These are phyloP conservation scores for Bothrops jararaca DNA, from an alignment of 2,113 vertebrate species.

Conservation along the genomic window DNA sequence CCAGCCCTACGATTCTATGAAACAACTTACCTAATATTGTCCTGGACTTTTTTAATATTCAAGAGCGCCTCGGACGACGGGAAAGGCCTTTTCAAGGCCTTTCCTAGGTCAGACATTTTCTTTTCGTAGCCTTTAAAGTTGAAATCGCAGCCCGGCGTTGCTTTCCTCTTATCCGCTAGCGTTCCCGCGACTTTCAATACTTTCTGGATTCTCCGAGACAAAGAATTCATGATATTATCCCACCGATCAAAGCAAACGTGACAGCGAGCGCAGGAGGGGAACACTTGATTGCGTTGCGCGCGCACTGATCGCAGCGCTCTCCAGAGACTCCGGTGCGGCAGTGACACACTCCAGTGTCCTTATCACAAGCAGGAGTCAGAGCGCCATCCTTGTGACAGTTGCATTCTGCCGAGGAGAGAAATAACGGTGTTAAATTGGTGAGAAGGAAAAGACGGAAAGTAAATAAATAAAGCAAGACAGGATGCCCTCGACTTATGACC, in stretches of 20 bases:
- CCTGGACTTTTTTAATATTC: slow-evolving; percentile 67
- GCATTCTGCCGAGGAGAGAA: slow-evolving; percentile 69
- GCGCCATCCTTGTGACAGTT: slow-evolving; percentile 78
- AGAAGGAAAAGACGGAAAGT: background rate
- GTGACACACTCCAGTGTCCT: slow-evolving; percentile 72
- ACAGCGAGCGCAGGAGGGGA: slow-evolving; percentile 77
- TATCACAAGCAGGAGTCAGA: slow-evolving; percentile 72
- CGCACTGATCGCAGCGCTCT: slow-evolving; percentile 75
- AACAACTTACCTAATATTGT: slow-evolving; percentile 66
- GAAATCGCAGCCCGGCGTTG: slow-evolving; percentile 45
- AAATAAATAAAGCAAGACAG: background rate
- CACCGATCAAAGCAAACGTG: slow-evolving; percentile 78
- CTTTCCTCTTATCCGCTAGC: slow-evolving; percentile 56
- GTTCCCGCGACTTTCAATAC: slow-evolving; percentile 67
- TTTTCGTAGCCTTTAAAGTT: slow-evolving; percentile 63
- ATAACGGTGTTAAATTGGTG: slow-evolving; percentile 1
- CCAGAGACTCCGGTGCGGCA: slow-evolving; percentile 72
- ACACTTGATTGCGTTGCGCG: slow-evolving; percentile 65
- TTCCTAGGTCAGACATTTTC: slow-evolving; percentile 66
- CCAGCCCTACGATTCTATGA: no score
- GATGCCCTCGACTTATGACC: no score
- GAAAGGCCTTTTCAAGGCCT: slow-evolving; percentile 61
- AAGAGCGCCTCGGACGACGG: slow-evolving; percentile 53
- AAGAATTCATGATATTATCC: slow-evolving; percentile 63
- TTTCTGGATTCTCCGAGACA: slow-evolving; percentile 63